phyloP scores from a whole-genome alignment of 2,797 vertebrate genomes.

The Falco naumanni region DNA sequence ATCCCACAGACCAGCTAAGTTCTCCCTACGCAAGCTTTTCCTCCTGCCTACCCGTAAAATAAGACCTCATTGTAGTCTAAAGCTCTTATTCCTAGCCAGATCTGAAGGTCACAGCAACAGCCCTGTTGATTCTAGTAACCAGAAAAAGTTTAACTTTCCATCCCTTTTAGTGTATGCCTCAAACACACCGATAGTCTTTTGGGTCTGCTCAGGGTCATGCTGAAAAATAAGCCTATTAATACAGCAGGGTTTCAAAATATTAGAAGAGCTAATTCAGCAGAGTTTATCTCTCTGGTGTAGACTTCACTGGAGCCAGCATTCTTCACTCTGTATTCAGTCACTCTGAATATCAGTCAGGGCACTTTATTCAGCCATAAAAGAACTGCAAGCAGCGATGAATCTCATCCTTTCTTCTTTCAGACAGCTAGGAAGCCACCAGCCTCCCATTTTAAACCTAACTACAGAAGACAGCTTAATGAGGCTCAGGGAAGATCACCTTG shows the following conservation, averaged over 20 bases:
- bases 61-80: background rate
- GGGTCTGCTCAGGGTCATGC: background rate
- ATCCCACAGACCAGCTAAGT: background rate
- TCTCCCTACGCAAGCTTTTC: background rate
- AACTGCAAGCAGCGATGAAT: constrained; percentile 16
- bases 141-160: background rate
- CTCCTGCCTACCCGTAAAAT: background rate
- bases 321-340: constrained; percentile 22
- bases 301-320: constrained; percentile 18
- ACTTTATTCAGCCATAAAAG: constrained; percentile 28
- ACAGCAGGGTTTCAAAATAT: background rate
- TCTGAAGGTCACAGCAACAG: constrained; percentile 20
- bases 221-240: constrained; percentile 9
- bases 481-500: constrained; percentile 33
- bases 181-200: background rate
- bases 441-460: background rate
- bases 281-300: constrained; percentile 27
- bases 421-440: constrained; percentile 19
- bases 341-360: constrained; percentile 34
- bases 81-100: background rate
- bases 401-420: constrained; percentile 23
- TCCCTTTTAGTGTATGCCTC: background rate
- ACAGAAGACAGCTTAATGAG: constrained; percentile 13
- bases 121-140: background rate
- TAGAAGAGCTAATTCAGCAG: constrained; percentile 30